Conservation (phyloP, 1,140 invertebrate species). For the Brachionus calyciflorus region DNA sequence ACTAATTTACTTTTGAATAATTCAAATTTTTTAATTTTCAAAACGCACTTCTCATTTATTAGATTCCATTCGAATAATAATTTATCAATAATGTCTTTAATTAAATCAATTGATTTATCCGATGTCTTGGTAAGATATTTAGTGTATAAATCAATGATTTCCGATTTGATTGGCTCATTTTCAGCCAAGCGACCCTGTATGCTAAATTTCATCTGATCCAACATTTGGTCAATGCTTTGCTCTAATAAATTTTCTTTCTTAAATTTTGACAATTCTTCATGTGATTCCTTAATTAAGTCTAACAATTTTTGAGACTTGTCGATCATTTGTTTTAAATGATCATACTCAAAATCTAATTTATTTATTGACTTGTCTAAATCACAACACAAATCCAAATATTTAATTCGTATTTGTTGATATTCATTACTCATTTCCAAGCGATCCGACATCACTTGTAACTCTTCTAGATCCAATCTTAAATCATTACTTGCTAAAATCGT, state of each 20-base stretch:
- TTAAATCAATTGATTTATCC: not conserved
- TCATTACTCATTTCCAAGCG: not conserved
- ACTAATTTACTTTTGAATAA: not conserved
- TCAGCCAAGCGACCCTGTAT: not conserved
- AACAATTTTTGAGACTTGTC: conserved; percentile 10
- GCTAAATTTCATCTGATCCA: not conserved
- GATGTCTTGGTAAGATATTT: not conserved
- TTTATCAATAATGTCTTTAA: conserved; percentile 23
- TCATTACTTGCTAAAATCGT: not conserved
- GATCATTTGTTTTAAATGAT: conserved; percentile 10
- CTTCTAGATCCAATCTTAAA: not conserved
- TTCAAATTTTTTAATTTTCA: conserved; percentile 21
- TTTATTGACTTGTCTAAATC: conserved; percentile 1
- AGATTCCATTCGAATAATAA: conserved; percentile 3
- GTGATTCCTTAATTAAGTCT: not conserved
- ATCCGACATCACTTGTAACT: not conserved
- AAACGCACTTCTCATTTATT: conserved; percentile 1
- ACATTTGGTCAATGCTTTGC: not conserved
- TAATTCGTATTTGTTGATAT: not conserved
- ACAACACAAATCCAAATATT: not conserved
- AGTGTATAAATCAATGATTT: conserved; percentile 15
- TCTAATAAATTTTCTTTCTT: not conserved
- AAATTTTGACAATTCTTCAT: not conserved
- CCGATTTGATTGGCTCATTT: conserved; percentile 19
- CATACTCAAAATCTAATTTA: not conserved